Evolutionary conservation across 2,888 invertebrate genomes (phyloP).

Genomic region (Caenorhabditis virilis): DNA sequence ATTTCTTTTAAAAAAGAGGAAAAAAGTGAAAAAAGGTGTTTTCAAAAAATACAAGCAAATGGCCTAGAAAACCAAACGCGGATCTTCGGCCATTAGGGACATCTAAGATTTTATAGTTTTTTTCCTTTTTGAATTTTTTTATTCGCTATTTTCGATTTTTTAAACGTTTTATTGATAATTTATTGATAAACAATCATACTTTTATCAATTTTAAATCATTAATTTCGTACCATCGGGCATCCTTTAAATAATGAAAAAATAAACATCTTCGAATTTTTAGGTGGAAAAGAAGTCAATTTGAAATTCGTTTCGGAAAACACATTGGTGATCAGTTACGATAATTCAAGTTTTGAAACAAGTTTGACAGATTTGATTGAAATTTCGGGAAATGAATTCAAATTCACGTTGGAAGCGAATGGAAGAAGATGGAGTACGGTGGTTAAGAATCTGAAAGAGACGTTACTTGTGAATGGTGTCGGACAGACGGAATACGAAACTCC

Average conservation of each 20-base stretch:
- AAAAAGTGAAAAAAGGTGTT: too few relatives aligned
- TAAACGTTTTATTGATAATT: too few relatives aligned
- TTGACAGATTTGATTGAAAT: constrained; percentile 11
- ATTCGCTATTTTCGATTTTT: constrained; percentile 4
- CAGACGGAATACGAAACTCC: constrained; percentile 43
- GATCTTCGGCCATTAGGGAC: too few relatives aligned
- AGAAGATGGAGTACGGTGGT: constrained; percentile 56
- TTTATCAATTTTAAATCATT: too few relatives aligned
- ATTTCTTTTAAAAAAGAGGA: too few relatives aligned
- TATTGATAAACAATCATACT: too few relatives aligned
- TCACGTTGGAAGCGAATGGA: constrained; percentile 56
- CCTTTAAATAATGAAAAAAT: too few relatives aligned
- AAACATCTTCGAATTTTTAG: constrained; percentile 18
- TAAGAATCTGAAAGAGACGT: constrained; percentile 44
- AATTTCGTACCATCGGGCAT: too few relatives aligned
- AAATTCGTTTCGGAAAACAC: constrained; percentile 22
- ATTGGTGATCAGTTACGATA: constrained; percentile 24
- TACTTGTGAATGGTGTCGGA: constrained; percentile 45
- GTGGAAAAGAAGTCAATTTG: constrained; percentile 40
- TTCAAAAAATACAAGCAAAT: too few relatives aligned
- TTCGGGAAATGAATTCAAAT: constrained; percentile 34
- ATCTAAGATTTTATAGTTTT: too few relatives aligned
- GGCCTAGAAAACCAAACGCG: too few relatives aligned
- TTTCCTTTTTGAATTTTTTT: neutral
- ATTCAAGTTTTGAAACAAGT: constrained; percentile 16